These are phyloP conservation scores for Rhinatrema bivittatum DNA, from an alignment of 2,797 vertebrate genomes.

Conservation along the genomic window DNA sequence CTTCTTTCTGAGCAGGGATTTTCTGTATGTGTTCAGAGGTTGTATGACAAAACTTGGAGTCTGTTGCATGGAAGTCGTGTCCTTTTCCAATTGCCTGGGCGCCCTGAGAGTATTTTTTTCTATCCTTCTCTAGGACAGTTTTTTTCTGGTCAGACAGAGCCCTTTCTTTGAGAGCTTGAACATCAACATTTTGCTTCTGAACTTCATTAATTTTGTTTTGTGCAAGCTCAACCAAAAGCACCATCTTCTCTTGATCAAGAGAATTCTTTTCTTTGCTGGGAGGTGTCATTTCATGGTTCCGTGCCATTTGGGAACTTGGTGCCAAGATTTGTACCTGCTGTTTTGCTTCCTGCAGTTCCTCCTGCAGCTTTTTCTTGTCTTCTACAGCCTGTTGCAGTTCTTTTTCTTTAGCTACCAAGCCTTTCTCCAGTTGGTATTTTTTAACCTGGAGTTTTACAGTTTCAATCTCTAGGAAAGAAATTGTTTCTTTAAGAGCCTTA, in stretches of 20 bases:
- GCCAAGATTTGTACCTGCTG: background rate
- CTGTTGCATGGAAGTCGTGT: background rate
- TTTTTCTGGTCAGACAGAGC: fast-evolving
- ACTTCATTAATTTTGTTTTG: slow-evolving; percentile 13
- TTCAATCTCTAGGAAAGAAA: slow-evolving; percentile 30
- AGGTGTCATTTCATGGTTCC: background rate
- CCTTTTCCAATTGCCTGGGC: background rate
- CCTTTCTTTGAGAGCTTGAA: background rate
- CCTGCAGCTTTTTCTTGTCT: slow-evolving; percentile 25
- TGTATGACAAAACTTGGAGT: fast-evolving
- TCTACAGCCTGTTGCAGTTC: slow-evolving; percentile 21
- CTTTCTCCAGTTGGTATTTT: slow-evolving; percentile 13
- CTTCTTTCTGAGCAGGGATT: background rate
- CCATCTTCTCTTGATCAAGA: slow-evolving; percentile 41
- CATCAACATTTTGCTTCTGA: slow-evolving; percentile 11
- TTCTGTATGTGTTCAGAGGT: fast-evolving
- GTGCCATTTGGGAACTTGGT: background rate
- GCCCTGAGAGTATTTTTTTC: background rate
- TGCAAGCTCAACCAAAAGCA: slow-evolving; percentile 45
- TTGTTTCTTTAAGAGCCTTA: slow-evolving; percentile 18
- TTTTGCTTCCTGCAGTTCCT: background rate
- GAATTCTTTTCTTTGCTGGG: slow-evolving; percentile 56
- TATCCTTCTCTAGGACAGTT: background rate
- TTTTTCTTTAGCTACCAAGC: slow-evolving; percentile 21
- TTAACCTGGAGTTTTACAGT: slow-evolving; percentile 26